Evolutionary conservation across 1,140 invertebrate genomes (phyloP), one percentile per base, ranked within the genome.

Genomic region (Pomacea maculata): DNA sequence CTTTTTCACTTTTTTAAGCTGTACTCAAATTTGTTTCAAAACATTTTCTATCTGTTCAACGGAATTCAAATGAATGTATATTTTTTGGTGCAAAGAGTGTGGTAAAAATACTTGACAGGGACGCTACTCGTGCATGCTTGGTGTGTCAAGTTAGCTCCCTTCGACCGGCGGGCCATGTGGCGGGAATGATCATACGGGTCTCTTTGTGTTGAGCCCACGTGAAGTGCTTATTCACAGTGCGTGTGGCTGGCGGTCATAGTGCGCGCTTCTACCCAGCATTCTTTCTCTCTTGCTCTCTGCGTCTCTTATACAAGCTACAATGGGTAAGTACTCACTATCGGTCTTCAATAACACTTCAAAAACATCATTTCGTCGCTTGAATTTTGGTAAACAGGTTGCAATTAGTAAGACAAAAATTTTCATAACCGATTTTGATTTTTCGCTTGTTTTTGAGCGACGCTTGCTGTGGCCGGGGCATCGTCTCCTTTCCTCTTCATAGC

Each of bases 131-230:
- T 70, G 67, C 1, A 1, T 12, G 14, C 67, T 70, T 12, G 12
- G 11, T 14, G 12, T n/a, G 1, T 11, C 2, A 6, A n/a, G 57
- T 83, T 61, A 21, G 57, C 29, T 76, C 79, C 82, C 79, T 68
- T 80, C 19, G 68, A 75, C 61, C 72, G 73, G 29, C 75, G 64
- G 68, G 5, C n/a, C 11, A 57, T 72, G 68, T 78, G 79, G 82
- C 79, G 79, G 79, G 79, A 70, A 78, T 21, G 55, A 21, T 79
- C 82, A 83, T 83, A 83, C 82, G 82, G 82, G 82, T 83, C 82
- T 83, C 82, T 83, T 79, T 83, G 77, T 79, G 70, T 77, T 54
- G 65, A 79, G 71, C 78, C 78, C 76, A 79, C 77, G 80, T 83
- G 82, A 83, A 81, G 77, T 77, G 82, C 80, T 81, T 83, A 83